These are phyloP conservation scores for Mythimna ferrago DNA, from an alignment of 2,888 invertebrate species.

Conservation along the genomic window DNA sequence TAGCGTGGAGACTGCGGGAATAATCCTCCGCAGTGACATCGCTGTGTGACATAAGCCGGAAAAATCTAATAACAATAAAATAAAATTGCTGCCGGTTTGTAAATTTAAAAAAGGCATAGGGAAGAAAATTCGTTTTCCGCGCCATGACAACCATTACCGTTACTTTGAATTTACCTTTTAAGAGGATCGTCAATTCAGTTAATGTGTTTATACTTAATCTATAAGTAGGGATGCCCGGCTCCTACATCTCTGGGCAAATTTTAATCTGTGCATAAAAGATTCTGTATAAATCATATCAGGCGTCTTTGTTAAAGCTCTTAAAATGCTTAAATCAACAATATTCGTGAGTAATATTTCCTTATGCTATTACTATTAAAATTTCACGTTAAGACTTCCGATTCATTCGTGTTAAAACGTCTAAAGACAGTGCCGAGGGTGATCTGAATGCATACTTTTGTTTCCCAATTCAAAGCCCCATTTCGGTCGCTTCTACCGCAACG, in stretches of 20 bases:
- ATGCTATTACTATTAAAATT: constrained; percentile 88
- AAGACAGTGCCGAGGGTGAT: constrained; percentile 78
- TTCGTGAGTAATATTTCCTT: constrained; percentile 87
- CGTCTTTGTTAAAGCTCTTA: constrained; percentile 69
- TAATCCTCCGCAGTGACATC: constrained; percentile 88
- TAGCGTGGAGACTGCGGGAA: constrained; percentile 89
- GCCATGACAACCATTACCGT: constrained; percentile 88
- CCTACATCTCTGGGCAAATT: constrained; percentile 60
- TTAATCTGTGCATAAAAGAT: constrained; percentile 60
- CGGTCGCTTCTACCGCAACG: constrained; percentile 80
- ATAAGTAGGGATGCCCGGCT: constrained; percentile 57
- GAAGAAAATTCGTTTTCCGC: constrained; percentile 88
- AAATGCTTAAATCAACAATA: constrained; percentile 85
- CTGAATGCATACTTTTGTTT: constrained; percentile 87
- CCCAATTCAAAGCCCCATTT: constrained; percentile 85
- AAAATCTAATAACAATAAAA: constrained; percentile 91
- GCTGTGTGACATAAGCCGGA: constrained; percentile 90
- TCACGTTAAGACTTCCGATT: constrained; percentile 83
- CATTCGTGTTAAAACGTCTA: constrained; percentile 79
- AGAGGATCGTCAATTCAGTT: constrained; percentile 77
- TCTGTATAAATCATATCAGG: constrained; percentile 67
- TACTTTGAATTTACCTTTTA: constrained; percentile 87
- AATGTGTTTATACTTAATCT: constrained; percentile 73
- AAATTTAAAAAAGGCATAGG: constrained; percentile 89
- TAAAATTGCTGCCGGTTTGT: constrained; percentile 90